Evolutionary conservation across 53 echinoderm and acorn worm species (phyloP), one percentile per base, ranked within the genome.

Genomic region (Holothuria leucospilota): DNA sequence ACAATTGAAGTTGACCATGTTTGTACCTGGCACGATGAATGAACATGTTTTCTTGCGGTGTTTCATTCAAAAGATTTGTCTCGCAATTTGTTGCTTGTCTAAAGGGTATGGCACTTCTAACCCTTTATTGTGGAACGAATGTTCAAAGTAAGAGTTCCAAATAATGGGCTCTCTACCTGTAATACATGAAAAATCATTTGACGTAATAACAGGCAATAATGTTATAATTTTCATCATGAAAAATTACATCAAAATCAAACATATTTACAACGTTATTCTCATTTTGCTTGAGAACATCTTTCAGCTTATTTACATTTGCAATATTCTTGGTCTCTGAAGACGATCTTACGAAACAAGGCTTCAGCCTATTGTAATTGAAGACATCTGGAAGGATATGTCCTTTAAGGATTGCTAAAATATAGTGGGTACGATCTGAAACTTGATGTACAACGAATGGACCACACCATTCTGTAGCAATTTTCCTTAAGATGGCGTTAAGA

Each of bases 401-500:
- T 62, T 77, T 86, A 5, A 86, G 4, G 10, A 77, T 86, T 11
- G 62, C 56, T 61, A 77, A 9, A 34, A 78, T 34, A 40, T 85
- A 78, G 77, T 78, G 87, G 30, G 87, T 86, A 8, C 87, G 58
- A 86, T 86, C 87, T 6, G 77, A 39, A 5, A 86, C 78, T n/a
- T 86, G 26, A 30, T 86, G 87, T 20, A 86, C 20, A 10, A 86
- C 78, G 16, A 86, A 63, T 11, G 78, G 87, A 16, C 87, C 77
- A 42, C 58, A 67, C 68, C 68, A 67, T 67, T 67, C 68, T 67
- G 68, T 29, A 28, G 68, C 27, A 68, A 68, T 68, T 28, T 29
- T 14, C 29, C 29, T 68, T 21, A 29, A n/a, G n/a, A n/a, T n/a
- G n/a, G n/a, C n/a, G 29, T 68, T 38, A 2, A 6, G 69, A 27